Evolutionary conservation across 35 echinoderm and acorn worm genomes (phyloP), one percentile per base, ranked within the genome.

Genomic region (Chiridota heheva): DNA sequence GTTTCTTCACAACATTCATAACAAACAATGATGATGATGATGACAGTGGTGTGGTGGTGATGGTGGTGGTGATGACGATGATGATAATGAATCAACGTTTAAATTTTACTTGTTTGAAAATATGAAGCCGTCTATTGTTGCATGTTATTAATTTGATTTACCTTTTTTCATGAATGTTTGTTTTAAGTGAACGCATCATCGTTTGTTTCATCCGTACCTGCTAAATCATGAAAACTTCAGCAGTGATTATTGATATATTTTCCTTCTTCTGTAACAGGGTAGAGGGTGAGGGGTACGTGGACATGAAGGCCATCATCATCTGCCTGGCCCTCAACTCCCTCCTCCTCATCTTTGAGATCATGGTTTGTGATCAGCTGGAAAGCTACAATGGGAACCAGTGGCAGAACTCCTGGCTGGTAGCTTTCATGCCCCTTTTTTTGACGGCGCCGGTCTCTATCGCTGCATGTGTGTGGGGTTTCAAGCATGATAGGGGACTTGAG

Each of bases 391-490:
- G 51, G n/a, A 8, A 34, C 42, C 16, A 46, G 30, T 42, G 67
- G 58, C 80, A 76, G 10, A 83, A 87, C 57, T 58, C 78, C 15
- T 96, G 92, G 92, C 63, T 96, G 29, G 63, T 96, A 17, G 92
- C 90, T 20, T 96, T 96, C 64, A 90, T 96, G 92, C 92, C 92
- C 20, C 65, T 96, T 31, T 96, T 96, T 42, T 55, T 96, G 35
- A 90, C 87, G 10, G 84, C 92, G 25, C 92, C 92, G 20, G 78
- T 96, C 15, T 96, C 92, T 22, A 96, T 96, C 13, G 92, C 92
- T 58, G 92, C 92, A 15, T 96, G 92, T 82, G 87, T 96, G 2
- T 96, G 92, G 92, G 92, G 92, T 36, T 96, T 96, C 82, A 90
- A 85, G 58, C 92, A 96, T 82, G 92, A 96, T 33, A 80, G 92